Evolutionary conservation across 1,140 invertebrate genomes (phyloP).

Genomic region (Apis laboriosa): DNA sequence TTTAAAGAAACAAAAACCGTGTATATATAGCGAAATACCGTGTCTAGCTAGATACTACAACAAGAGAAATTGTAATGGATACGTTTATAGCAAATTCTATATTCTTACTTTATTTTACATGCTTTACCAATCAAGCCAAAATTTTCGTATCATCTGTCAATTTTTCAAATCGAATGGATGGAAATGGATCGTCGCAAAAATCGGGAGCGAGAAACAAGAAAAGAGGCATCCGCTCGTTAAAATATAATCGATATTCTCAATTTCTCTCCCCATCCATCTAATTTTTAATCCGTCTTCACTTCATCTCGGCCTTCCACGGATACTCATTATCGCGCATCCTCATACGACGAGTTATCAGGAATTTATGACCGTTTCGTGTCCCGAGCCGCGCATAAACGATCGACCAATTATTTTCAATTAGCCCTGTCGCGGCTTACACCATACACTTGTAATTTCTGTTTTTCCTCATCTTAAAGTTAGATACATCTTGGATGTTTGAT

Average conservation of each 20-base stretch:
- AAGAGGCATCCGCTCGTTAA: constrained; percentile 3
- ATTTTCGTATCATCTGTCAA: constrained; percentile 11
- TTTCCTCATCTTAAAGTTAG: constrained; percentile 30
- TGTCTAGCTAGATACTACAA: too few relatives aligned
- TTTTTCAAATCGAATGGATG: background rate
- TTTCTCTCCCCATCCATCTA: constrained; percentile 36
- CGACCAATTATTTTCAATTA: constrained; percentile 69
- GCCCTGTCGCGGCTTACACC: constrained; percentile 36
- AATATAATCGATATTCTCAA: constrained; percentile 33
- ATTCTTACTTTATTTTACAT: too few relatives aligned
- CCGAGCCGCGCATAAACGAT: constrained; percentile 50
- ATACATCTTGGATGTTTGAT: too few relatives aligned
- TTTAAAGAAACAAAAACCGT: background rate
- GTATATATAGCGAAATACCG: too few relatives aligned
- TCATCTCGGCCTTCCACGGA: constrained; percentile 21
- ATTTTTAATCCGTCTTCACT: constrained; percentile 37
- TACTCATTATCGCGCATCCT: constrained; percentile 56
- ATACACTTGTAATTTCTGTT: constrained; percentile 60
- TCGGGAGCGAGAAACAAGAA: background rate
- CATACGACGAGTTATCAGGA: constrained; percentile 62
- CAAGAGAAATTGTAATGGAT: too few relatives aligned
- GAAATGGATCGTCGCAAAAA: background rate
- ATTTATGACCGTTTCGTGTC: constrained; percentile 65
- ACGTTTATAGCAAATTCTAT: too few relatives aligned
- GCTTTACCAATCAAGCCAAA: too few relatives aligned